Percentiles rank a stretch among this genome's conserved stretches.
phyloP scores from a whole-genome alignment of 37 sponge, comb jelly and placozoan genomes.

The Theonella swinhoei region DNA sequence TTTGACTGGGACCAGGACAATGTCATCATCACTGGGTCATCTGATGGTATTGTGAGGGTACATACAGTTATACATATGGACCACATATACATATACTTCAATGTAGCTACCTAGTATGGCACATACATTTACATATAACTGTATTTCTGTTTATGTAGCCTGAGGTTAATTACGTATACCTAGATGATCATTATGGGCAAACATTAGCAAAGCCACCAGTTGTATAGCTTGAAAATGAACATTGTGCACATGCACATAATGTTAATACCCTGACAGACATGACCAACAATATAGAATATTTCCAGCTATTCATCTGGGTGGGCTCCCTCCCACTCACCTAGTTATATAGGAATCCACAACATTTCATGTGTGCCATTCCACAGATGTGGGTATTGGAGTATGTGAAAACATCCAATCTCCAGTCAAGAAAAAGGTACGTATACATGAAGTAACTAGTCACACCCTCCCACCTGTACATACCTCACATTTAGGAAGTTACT shows the following conservation, averaged over 20 bases:
- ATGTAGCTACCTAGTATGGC: too few relatives aligned
- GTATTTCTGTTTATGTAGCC: too few relatives aligned
- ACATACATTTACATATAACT: too few relatives aligned
- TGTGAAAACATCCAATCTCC: slow-evolving; percentile 5
- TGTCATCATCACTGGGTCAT: slow-evolving; percentile 91
- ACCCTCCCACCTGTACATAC: too few relatives aligned
- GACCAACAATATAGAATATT: neutral
- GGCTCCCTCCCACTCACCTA: neutral
- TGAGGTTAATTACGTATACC: too few relatives aligned
- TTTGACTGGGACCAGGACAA: slow-evolving; percentile 94
- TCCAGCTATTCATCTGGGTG: neutral
- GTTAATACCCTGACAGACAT: neutral
- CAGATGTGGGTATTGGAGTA: slow-evolving; percentile 65
- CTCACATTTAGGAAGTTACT: too few relatives aligned
- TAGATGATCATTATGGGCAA: too few relatives aligned
- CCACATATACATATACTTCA: too few relatives aligned
- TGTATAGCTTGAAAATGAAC: neutral
- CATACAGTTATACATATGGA: slow-evolving; percentile 22
- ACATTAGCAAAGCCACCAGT: too few relatives aligned
- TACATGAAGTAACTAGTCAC: too few relatives aligned
- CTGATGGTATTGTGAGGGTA: too few relatives aligned
- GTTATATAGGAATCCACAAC: neutral
- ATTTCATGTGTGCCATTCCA: too few relatives aligned
- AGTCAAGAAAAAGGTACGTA: neutral
- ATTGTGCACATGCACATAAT: neutral